These are phyloP conservation scores for Oncorhynchus kisutch DNA, from an alignment of 2,113 vertebrate genomes.

Conservation along the genomic window DNA sequence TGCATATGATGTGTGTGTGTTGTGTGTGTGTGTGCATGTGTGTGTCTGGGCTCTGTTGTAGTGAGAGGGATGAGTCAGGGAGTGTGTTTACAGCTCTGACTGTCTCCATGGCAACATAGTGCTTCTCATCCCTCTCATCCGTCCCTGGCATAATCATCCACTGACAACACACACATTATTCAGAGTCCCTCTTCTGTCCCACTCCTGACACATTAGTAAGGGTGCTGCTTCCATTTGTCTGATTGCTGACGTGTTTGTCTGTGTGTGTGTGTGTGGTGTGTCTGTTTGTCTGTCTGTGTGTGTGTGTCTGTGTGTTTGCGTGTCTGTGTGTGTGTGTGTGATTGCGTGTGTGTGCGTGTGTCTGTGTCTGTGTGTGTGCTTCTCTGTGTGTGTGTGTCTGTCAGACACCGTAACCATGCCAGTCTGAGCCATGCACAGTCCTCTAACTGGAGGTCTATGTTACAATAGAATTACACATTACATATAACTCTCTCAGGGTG, in stretches of 20 bases:
- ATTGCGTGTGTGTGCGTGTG: too few relatives aligned
- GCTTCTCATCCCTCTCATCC: conserved; percentile 68
- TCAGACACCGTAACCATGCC: too few relatives aligned
- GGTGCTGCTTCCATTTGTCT: conserved; percentile 54
- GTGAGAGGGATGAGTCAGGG: conserved; percentile 70
- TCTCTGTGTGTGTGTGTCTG: too few relatives aligned
- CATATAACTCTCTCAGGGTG: background rate
- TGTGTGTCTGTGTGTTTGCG: too few relatives aligned
- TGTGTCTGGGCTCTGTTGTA: conserved; percentile 52
- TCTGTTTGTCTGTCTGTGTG: too few relatives aligned
- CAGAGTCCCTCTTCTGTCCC: conserved; percentile 34
- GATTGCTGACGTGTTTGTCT: conserved; percentile 36
- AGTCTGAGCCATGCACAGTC: too few relatives aligned
- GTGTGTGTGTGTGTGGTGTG: background rate
- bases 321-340: too few relatives aligned
- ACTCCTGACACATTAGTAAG: conserved; percentile 57
- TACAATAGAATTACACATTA: background rate
- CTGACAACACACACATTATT: conserved; percentile 29
- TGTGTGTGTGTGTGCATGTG: background rate
- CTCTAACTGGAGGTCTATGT: too few relatives aligned
- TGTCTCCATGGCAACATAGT: conserved; percentile 69
- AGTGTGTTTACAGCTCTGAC: conserved; percentile 67
- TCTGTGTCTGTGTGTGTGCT: too few relatives aligned
- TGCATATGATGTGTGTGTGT: background rate
- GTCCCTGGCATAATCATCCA: conserved; percentile 65